Evolutionary conservation across 2,797 vertebrate species (phyloP), one percentile per base, ranked within the genome.

Genomic region (Salmo trutta): DNA sequence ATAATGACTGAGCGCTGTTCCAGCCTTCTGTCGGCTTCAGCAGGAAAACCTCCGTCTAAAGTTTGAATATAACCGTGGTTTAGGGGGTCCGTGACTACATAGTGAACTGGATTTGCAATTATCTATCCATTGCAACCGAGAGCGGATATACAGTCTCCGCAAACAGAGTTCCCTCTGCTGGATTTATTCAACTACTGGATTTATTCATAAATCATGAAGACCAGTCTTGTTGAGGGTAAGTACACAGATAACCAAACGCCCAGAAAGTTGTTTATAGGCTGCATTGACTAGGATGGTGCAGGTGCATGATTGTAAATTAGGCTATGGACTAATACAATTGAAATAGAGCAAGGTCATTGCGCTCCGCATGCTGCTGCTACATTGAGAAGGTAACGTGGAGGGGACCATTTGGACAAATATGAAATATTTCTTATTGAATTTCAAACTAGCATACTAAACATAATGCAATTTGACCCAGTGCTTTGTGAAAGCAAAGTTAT

Each of bases 1-100:
- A 92, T 90, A 88, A 95, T 95, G 94, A 93, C 92, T 92, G 93
- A 93, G 84, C 83, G 86, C 81, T 88, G 91, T 88, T 90, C 85
- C 87, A 86, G 84, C 93, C 92, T 89, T 93, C 92, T 83, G 84
- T 91, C 88, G 93, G 79, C 70, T 78, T 77, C 77, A 54, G 56
- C 71, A 73, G 89, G 89, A 91, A 92, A 87, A 94, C 91, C 89
- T 89, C 88, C 90, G 92, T 93, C 88, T 95, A 90, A 95, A 95
- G 93, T 94, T 95, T 93, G 83, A 86, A 82, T 86, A 88, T 79
- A 83, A 83, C 74, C 81, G 85, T 87, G 85, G 7, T 69, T 81
- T 36, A 12, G 33, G 84, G 10, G 83, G 81, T 81, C 83, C 77
- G 83, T 83, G 88, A 83, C 83, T 82, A 80, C 59, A 75, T 84